phyloP scores from a whole-genome alignment of 1,140 invertebrate genomes.

The Diploscapter pachys region DNA sequence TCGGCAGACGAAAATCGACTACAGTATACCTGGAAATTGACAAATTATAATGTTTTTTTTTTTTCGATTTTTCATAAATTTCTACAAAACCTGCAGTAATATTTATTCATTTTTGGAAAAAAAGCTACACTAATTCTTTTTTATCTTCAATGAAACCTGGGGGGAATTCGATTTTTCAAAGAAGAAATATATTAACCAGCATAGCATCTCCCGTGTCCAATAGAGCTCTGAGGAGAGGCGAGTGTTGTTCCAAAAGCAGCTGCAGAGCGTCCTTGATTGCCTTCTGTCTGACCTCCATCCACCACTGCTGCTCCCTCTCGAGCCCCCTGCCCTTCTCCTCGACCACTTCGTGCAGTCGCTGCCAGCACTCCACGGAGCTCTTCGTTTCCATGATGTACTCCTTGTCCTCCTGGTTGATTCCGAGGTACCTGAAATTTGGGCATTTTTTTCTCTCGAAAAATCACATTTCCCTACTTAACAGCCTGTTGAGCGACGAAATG shows the following conservation, averaged over 20 bases:
- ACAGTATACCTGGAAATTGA: conserved; percentile 35
- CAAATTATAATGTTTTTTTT: not conserved
- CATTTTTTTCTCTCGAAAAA: conserved; percentile 4
- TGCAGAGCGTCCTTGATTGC: conserved; percentile 47
- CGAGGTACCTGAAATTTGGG: conserved; percentile 6
- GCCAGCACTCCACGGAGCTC: conserved; percentile 44
- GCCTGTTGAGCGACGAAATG: conserved; percentile 52
- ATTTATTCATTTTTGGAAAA: conserved; percentile 1
- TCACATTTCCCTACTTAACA: conserved; percentile 41
- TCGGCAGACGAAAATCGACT: conserved; percentile 50
- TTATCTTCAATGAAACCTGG: no score
- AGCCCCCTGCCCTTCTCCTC: conserved; percentile 36
- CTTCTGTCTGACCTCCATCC: conserved; percentile 49
- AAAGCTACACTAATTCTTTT: not conserved
- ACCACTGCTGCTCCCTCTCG: conserved; percentile 51
- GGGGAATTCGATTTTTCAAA: not conserved
- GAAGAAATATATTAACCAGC: conserved; percentile 35
- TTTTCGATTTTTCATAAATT: not conserved
- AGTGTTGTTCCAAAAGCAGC: conserved; percentile 54
- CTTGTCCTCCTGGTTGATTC: conserved; percentile 20
- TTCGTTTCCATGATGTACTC: conserved; percentile 24
- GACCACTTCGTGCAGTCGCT: conserved; percentile 41
- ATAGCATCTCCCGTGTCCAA: conserved; percentile 54
- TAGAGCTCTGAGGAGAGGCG: conserved; percentile 46
- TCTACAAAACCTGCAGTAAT: not conserved